phyloP scores from a whole-genome alignment of 2,113 vertebrate species.

The Sminthopsis crassicaudata region DNA sequence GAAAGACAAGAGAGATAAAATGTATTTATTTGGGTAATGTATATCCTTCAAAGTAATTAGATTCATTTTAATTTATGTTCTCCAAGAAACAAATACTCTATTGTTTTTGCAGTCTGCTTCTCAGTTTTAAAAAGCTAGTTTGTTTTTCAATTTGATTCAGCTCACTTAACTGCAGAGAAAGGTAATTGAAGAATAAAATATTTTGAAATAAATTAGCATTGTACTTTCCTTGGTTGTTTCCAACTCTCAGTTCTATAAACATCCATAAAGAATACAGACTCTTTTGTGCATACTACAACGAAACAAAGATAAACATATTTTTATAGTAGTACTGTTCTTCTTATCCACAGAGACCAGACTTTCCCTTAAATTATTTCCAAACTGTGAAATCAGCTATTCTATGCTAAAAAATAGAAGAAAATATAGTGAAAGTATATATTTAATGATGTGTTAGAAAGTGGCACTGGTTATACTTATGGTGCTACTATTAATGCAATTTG shows the following conservation, averaged over 20 bases:
- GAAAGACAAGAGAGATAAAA: conserved; percentile 43
- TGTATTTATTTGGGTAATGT: conserved; percentile 24
- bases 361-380: conserved; percentile 77
- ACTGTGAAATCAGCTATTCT: conserved; percentile 68
- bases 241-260: conserved; percentile 57
- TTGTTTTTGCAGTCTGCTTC: conserved; percentile 56
- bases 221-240: conserved; percentile 64
- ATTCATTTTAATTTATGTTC: conserved; percentile 63
- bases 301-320: conserved; percentile 65
- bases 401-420: conserved; percentile 46
- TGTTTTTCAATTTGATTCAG: conserved; percentile 69
- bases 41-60: conserved; percentile 63
- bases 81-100: conserved; percentile 67
- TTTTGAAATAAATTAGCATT: conserved; percentile 75
- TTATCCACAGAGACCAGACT: conserved; percentile 73
- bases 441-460: conserved; percentile 48
- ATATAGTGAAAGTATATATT: conserved; percentile 48
- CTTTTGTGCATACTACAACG: conserved; percentile 71
- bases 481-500: conserved; percentile 10
- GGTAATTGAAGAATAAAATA: conserved; percentile 65
- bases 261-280: conserved; percentile 50
- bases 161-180: conserved; percentile 65
- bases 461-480: conserved; percentile 21
- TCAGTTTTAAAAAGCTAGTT: conserved; percentile 70
- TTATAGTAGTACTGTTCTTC: conserved; percentile 29